Conservation (phyloP, 2,888 invertebrate genomes). For the Tortrix viridana region DNA sequence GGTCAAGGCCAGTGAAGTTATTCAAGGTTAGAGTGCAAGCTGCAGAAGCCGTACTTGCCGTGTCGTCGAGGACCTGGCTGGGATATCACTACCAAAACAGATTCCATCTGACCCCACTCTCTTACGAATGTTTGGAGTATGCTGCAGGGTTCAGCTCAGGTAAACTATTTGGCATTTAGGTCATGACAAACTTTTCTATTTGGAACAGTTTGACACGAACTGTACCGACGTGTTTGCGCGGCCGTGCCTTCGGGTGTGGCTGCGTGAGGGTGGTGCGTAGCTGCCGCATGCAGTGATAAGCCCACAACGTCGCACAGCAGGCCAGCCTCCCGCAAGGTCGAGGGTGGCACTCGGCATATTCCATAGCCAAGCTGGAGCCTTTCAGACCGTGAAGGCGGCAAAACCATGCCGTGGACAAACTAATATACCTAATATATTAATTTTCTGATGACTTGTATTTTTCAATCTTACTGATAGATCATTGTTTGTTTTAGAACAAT, state of each 20-base stretch:
- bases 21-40: constrained; percentile 98
- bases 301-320: constrained; percentile 87
- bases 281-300: constrained; percentile 78
- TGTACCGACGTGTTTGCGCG: constrained; percentile 67
- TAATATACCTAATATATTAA: constrained; percentile 6
- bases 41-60: constrained; percentile 97
- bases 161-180: constrained; percentile 40
- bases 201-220: too few species aligned
- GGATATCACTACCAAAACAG: constrained; percentile 99
- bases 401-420: constrained; percentile 86
- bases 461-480: too few species aligned
- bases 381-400: constrained; percentile 85
- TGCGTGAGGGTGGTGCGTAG: constrained; percentile 76
- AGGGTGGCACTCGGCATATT: constrained; percentile 87
- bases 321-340: constrained; percentile 80
- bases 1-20: constrained; percentile 97
- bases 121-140: constrained; percentile 98
- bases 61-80: constrained; percentile 99
- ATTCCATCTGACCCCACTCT: constrained; percentile 97
- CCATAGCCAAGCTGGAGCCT: constrained; percentile 89
- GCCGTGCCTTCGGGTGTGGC: constrained; percentile 59
- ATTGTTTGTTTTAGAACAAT: constrained; percentile 89
- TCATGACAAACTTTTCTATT: too few species aligned
- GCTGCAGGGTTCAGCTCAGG: constrained; percentile 97
- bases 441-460: too few species aligned